Conservation (phyloP, 2,113 vertebrate genomes). For the Calidris pygmaea region DNA sequence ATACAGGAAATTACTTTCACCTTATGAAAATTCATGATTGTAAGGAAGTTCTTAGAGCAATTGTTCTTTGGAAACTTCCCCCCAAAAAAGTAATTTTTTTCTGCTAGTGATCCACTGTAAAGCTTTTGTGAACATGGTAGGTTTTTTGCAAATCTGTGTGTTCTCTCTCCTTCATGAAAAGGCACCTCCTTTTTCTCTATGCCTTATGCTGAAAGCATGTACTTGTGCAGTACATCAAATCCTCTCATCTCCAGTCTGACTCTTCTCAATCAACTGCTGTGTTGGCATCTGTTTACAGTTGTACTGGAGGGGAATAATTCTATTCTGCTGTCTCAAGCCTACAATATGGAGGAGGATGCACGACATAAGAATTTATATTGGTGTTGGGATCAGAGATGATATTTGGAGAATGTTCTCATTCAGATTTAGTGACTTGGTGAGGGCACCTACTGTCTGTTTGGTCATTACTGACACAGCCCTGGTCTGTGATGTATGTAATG, state of each 20-base stretch:
- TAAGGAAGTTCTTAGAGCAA: slow-evolving; percentile 43
- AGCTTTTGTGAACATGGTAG: background rate
- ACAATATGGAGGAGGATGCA: background rate
- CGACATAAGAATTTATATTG: background rate
- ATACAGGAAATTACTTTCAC: slow-evolving; percentile 69
- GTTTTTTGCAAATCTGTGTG: background rate
- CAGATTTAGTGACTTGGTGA: background rate
- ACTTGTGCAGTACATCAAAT: background rate
- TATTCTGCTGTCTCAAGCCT: background rate
- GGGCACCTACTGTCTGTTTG: background rate
- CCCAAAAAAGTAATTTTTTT: background rate
- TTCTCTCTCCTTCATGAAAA: background rate
- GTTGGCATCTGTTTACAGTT: background rate
- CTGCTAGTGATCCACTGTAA: background rate
- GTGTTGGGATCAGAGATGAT: background rate
- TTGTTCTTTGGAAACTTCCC: background rate
- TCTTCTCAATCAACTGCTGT: background rate
- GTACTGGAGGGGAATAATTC: background rate
- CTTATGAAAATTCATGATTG: slow-evolving; percentile 68
- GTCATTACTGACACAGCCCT: background rate
- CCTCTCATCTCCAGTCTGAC: background rate
- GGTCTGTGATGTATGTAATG: background rate
- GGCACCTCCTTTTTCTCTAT: background rate
- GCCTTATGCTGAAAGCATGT: background rate
- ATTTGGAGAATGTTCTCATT: background rate